Evolutionary conservation across 2,888 invertebrate species (phyloP), one percentile per base, ranked within the genome.

Genomic region (Mimas tiliae): DNA sequence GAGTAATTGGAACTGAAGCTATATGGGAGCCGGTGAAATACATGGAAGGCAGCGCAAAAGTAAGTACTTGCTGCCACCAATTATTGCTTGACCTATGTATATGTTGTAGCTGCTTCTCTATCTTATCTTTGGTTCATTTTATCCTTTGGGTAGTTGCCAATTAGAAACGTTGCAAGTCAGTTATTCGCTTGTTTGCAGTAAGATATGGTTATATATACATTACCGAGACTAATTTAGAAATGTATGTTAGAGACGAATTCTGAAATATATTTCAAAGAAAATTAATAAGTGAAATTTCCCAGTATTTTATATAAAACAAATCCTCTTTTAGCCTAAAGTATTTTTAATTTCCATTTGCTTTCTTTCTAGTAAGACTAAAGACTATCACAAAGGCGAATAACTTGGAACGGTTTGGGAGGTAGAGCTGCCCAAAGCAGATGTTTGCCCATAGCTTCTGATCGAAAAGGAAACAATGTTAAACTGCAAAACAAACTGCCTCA

Each of bases 1-100:
- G 90, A 92, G 92, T 93, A 93, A 93, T 93, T 93, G 93, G 92
- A 88, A 87, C 84, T 84, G 85, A 84, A 78, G 83, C 85, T 87
- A 82, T 84, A 87, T 86, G 81, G 87, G 85, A 86, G 86, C 80
- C 82, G 78, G 82, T 81, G 82, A 86, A 84, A 86, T 87, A 89
- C 85, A 86, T 81, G 84, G 79, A 81, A 83, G 81, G 80, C 80
- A 80, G 81, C 82, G 78, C 79, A 79, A 77, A 77, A 78, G 74
- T 77, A 75, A 45, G 48, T 52, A 66, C 42, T 21, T 47, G 45
- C 47, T 48, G n/a, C 65, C 53, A 58, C 65, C 76, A 79, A 78
- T 81, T 79, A 81, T 78, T 80, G 76, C 76, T 75, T 72, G 74
- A 74, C 73, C 72, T 72, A 45, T 47, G 52, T 53, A 53, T 65